Evolutionary conservation across 2,113 vertebrate species (phyloP), one percentile per base, ranked within the genome.

Genomic region (Sebastes fasciatus): DNA sequence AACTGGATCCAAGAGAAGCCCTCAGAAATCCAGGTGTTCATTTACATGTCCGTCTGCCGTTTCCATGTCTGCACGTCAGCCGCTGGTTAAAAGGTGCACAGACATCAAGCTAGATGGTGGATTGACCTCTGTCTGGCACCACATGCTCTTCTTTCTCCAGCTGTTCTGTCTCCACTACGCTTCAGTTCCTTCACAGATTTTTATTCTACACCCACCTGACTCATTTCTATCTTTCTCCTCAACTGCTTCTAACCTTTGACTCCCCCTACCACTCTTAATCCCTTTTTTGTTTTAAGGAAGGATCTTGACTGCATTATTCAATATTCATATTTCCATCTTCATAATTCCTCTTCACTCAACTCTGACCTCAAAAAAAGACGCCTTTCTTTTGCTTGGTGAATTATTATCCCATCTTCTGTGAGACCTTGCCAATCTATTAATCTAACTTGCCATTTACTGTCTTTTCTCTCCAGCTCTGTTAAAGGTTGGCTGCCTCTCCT

Each of bases 361-460:
- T 95, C 86, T 93, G 90, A 94, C 94, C 94, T 92, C 81, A 86
- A 79, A 95, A 89, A 93, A 93, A 90, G 81, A 86, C 74, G 83
- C 87, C 87, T 93, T 92, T 91, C 91, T 92, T 90, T 87, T 77
- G 84, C 89, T 85, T 82, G 80, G 86, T 91, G 92, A 93, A 95
- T 94, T 93, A 94, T 94, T 92, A 93, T 90, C 87, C 90, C 86
- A 89, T 93, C 89, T 91, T 86, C 91, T 86, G 85, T 88, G 89
- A 93, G 88, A 89, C 92, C 90, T 88, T 92, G 88, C 89, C 93
- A 93, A 94, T 96, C 95, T 95, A 93, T 95, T 95, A 93, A 96
- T 95, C 94, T 93, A 94, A 94, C 93, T 95, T 94, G 89, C 94
- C 93, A 94, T 94, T 95, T 92, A 93, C 94, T 93, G 92, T 92